Base-by-base conservation (phyloP, 2,797 vertebrate species). In the Muscicapa striata region DNA sequence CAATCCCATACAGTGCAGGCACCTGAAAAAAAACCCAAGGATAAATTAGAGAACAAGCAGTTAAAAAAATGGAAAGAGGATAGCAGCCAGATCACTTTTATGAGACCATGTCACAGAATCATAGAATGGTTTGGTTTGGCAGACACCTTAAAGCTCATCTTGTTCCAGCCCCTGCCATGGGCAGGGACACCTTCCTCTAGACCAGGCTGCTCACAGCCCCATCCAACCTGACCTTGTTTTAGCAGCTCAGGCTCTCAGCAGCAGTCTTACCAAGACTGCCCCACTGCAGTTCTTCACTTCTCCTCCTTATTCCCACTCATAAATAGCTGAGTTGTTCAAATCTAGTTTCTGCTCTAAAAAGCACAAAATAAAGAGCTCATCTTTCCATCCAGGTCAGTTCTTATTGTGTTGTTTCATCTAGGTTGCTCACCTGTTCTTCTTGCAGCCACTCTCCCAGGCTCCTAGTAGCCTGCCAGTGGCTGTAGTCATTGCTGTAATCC, bases 391-490 rank as follows among this genome's bases (percentile, higher is more conserved):
- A 64, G 40, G 22, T 54, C 30, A 43, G 13, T 62, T 57, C 11
- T 45, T 23, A 38, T 10, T 17, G 23, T 3, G 11, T 5, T 63
- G 27, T 43, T 83, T 43, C 3, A 30, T 13, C 38, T 38, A 20
- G 57, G 59, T 5, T 45, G 62, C 93, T 72, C 74, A 99, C 99
- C 98, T 99, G 98, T 87, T 99, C 99, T 86, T 99, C 99, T 38
- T 98, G 97, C 20, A 99, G 94, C 99, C 99, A 99, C 48, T 99
- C 97, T 61, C 98, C 98, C 72, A 99, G 96, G 93, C 98, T 99
- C 95, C 98, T 99, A 40, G 98, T 98, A 23, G 99, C 99, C 97
- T 98, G 98, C 99, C 99, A 99, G 97, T 99, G 99, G 95, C 98
- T 99, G 94, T 98, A 99, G 27, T 99, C 98, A 6, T 98, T 93